A percentile compares a stretch with the other conserved stretches of the same genome.
Conservation (phyloP, 2,113 vertebrate genomes). For the Onychorhynchus coronatus region DNA sequence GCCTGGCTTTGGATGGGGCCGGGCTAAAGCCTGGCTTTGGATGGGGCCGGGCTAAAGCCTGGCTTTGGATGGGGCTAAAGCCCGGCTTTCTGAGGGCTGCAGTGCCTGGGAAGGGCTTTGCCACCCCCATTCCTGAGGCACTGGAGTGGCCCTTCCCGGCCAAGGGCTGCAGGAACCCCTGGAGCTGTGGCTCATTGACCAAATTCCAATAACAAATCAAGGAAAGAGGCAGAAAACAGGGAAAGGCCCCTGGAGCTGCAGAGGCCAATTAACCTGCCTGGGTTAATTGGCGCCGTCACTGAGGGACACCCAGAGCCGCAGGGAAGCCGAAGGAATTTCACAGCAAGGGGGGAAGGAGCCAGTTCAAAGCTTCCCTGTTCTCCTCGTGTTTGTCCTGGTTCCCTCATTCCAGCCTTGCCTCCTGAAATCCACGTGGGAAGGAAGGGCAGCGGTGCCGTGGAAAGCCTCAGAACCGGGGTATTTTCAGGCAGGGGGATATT, state of each 20-base stretch:
- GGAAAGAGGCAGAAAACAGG: neutral
- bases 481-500: constrained; percentile 29
- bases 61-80: too few relatives aligned
- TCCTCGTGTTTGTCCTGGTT: neutral
- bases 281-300: neutral
- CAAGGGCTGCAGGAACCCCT: neutral
- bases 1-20: too few relatives aligned
- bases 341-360: neutral
- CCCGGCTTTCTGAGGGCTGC: too few relatives aligned
- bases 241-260: neutral
- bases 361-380: neutral
- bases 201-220: neutral
- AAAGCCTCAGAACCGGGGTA: neutral
- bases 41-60: too few relatives aligned
- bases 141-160: neutral
- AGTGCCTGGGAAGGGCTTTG: too few relatives aligned
- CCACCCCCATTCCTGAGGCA: too few relatives aligned
- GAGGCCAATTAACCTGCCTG: neutral
- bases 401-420: neutral
- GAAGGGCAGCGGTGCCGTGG: neutral
- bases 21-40: too few relatives aligned
- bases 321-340: neutral
- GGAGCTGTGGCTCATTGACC: neutral
- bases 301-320: neutral
- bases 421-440: neutral